Conservation (phyloP, 2,888 invertebrate genomes). For the Volucella bombylans region DNA sequence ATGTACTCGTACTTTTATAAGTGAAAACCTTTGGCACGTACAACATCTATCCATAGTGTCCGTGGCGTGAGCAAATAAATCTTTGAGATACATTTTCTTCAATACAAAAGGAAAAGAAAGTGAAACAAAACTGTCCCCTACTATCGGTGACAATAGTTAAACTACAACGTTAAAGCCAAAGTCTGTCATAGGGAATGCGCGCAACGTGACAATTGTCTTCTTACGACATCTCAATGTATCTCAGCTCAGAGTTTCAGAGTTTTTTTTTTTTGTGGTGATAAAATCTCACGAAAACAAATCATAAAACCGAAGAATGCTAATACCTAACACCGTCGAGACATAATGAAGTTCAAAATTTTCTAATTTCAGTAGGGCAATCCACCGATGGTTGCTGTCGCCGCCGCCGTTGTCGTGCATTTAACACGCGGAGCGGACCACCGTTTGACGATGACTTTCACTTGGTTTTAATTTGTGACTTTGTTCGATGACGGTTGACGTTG, state of each 20-base stretch:
- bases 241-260: slow-evolving; percentile 8
- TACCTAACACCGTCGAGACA: slow-evolving; percentile 25
- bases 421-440: neutral
- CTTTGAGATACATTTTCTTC: slow-evolving; percentile 40
- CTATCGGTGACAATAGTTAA: slow-evolving; percentile 9
- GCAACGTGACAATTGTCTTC: slow-evolving; percentile 49
- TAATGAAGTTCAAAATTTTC: slow-evolving; percentile 53
- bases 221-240: slow-evolving; percentile 44
- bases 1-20: neutral
- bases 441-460: slow-evolving; percentile 23
- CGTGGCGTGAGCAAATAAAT: slow-evolving; percentile 32
- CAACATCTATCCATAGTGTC: slow-evolving; percentile 2
- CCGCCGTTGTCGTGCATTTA: too few relatives aligned
- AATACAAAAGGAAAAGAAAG: slow-evolving; percentile 71
- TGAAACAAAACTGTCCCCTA: slow-evolving; percentile 57
- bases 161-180: slow-evolving; percentile 16
- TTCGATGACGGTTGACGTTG: too few relatives aligned
- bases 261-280: slow-evolving; percentile 13
- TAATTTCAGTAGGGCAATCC: slow-evolving; percentile 51
- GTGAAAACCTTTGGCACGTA: slow-evolving; percentile 62
- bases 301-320: slow-evolving; percentile 12
- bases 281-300: slow-evolving; percentile 23
- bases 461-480: neutral
- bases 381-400: too few relatives aligned
- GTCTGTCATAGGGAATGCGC: slow-evolving; percentile 32